Evolutionary conservation across 2,888 invertebrate genomes (phyloP), one percentile per base, ranked within the genome.

Genomic region (Mystacides longicornis): DNA sequence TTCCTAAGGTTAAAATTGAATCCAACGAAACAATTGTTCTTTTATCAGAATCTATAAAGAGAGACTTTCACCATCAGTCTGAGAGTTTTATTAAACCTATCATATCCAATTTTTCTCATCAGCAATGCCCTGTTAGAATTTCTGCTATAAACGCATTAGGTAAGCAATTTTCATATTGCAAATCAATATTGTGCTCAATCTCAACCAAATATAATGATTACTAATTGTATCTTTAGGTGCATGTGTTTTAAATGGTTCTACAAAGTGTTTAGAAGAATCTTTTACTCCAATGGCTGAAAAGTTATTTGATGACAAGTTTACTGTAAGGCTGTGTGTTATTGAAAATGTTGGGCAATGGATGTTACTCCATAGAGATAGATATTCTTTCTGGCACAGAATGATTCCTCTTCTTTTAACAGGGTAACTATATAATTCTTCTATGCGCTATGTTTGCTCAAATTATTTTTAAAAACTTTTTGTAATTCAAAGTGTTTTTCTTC

Each of bases 361-460:
- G 68, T 67, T 89, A 22, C 80, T 82, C 53, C 81, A 93, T 55
- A 79, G 79, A 51, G 94, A 96, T 68, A 77, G 95, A 63, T 96
- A 96, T 68, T 94, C 94, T 0, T 93, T 85, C 72, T 93, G 91
- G 77, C 85, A 87, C 67, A 85, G 87, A 63, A 80, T 95, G 64
- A 77, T 96, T 62, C 95, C 96, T 0, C 71, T 95, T 11, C 72
- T 94, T 2, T 71, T 96, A 31, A 91, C 93, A 45, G 87, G 93
- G 84, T 85, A 73, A 66, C 11, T 27, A 65, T 27, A 7, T 7
- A 7, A 27, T 27, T 27, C n/a, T n/a, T n/a, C n/a, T n/a, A n/a
- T n/a, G n/a, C 27, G 11, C 5, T 5, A 27, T 27, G 27, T 27
- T 27, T 27, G 11, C 5, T 27, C 5, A 27, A 27, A 11, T 27